Evolutionary conservation across 2,888 invertebrate species (phyloP).

Genomic region (Synanthedon myopaeformis): DNA sequence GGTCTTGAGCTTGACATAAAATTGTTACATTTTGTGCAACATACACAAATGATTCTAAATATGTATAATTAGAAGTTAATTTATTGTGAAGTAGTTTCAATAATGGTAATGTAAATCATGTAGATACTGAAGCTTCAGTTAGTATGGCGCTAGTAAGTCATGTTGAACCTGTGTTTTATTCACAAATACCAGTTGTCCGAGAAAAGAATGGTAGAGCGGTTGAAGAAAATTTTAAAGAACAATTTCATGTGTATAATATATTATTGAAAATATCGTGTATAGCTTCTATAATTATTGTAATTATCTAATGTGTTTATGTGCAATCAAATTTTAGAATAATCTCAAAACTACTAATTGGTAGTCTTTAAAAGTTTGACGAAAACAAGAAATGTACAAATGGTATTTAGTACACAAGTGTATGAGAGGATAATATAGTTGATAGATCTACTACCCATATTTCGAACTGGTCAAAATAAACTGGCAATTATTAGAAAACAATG

Average conservation of each 20-base stretch:
- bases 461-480: slow-evolving; percentile 43
- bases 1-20: slow-evolving; percentile 15
- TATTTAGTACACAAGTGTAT: slow-evolving; percentile 12
- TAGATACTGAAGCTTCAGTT: too few species aligned
- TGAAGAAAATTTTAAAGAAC: background rate
- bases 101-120: too few species aligned
- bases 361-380: background rate
- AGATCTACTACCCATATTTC: slow-evolving; percentile 35
- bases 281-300: background rate
- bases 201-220: slow-evolving; percentile 17
- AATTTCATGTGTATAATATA: background rate
- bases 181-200: background rate
- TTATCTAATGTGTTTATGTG: slow-evolving; percentile 1
- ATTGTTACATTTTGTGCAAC: background rate
- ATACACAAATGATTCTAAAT: too few species aligned
- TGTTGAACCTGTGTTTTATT: background rate
- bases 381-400: background rate
- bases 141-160: too few species aligned
- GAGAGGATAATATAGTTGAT: slow-evolving; percentile 29
- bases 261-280: background rate
- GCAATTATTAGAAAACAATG: slow-evolving; percentile 32
- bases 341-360: background rate
- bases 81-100: too few species aligned
- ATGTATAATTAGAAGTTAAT: too few species aligned
- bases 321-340: background rate